Base-by-base conservation (phyloP, 2,797 vertebrate genomes). In the Mus spretus region DNA sequence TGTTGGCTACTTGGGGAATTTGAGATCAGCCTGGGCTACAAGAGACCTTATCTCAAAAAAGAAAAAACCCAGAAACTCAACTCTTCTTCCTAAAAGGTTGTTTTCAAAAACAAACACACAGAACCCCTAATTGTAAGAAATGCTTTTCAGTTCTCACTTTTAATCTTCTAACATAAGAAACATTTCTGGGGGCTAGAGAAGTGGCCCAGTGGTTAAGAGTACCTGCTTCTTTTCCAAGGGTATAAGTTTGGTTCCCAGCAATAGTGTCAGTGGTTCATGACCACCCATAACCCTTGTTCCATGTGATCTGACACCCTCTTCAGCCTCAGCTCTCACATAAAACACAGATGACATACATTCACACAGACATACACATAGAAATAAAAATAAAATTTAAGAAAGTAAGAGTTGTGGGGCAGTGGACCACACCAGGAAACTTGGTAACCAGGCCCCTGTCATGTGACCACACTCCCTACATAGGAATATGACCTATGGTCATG, bases 31-130 rank as follows among this genome's bases (percentile, higher is more conserved):
- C 4, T 40, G n/a, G 14, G n/a, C 50, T 40, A 74, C 24, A 17
- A 40, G 22, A 88, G 67, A 57, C 50, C 5, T 74, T 74, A 37
- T 88, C 53, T 74, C 53, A 72, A 72, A 47, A 47, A 50, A 47
- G 28, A 24, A 89, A 14, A 22, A 1, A 47, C 12, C 17, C 70
- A 44, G 13, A 13, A 89, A 44, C 72, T 87, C 44, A 50, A 37
- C 83, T 92, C 75, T 93, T 95, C 34, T 92, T 80, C 47, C 74
- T 72, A 75, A 84, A 95, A 65, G 47, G 61, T 34, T 70, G 57
- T 57, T 91, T 91, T 93, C 40, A 87, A 44, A 91, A 50, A 55
- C 47, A 90, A 77, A 82, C 24, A 50, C 6, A 83, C 50, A 82
- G 90, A 78, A 59, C 13, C 28, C 44, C 57, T 86, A 67, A 6